These are phyloP conservation scores for Dicrurus megarhynchus DNA, from an alignment of 2,113 vertebrate species.

Conservation along the genomic window DNA sequence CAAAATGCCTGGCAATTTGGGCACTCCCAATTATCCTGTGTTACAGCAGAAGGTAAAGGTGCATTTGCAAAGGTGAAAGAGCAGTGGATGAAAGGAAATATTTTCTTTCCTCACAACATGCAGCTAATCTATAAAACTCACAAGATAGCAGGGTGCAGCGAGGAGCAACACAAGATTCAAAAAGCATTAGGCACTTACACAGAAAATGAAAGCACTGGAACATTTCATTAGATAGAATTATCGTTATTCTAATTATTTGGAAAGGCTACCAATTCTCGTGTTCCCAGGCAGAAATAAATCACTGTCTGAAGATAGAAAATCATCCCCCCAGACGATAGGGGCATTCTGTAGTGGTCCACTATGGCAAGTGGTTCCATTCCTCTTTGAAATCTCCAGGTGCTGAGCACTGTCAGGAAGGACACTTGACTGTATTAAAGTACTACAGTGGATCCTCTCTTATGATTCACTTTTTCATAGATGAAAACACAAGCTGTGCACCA, in stretches of 20 bases:
- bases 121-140: neutral
- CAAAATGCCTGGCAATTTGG: neutral
- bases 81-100: neutral
- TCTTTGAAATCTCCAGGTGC: neutral
- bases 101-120: neutral
- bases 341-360: neutral
- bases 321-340: neutral
- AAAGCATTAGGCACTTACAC: neutral
- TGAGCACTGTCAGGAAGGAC: neutral
- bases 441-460: neutral
- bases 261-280: neutral
- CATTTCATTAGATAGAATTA: neutral
- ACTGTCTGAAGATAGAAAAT: neutral
- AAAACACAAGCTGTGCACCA: conserved; percentile 52
- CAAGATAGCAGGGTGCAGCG: neutral
- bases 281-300: neutral
- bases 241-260: neutral
- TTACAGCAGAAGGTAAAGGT: neutral
- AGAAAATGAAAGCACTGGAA: neutral
- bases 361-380: neutral
- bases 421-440: neutral
- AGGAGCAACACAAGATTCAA: neutral
- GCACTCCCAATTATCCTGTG: neutral
- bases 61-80: conserved; percentile 26
- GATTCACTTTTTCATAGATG: conserved; percentile 45